Conservation (phyloP, 2,797 vertebrate genomes). For the Semotilus atromaculatus region DNA sequence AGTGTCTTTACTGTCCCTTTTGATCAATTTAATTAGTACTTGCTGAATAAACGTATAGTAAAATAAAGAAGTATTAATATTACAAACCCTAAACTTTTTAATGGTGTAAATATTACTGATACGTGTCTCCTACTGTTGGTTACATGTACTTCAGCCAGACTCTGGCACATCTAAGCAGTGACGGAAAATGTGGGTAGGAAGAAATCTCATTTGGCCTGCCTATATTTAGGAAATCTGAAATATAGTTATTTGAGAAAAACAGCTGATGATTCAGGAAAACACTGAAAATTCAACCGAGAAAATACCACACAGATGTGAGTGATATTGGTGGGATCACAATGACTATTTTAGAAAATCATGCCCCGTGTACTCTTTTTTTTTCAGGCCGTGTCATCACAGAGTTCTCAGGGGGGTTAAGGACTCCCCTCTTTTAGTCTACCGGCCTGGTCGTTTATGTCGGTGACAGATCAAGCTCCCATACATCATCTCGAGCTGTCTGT, state of each 20-base stretch:
- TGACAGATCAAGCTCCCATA: slow-evolving; percentile 61
- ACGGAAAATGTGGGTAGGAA: not conserved
- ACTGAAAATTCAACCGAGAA: slow-evolving; percentile 1
- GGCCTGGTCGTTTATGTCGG: slow-evolving; percentile 59
- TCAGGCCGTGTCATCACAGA: not conserved
- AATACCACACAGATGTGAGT: slow-evolving; percentile 32
- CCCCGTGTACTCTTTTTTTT: not conserved
- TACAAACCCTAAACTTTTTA: not conserved
- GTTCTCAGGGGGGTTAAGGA: not conserved
- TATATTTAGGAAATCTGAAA: slow-evolving; percentile 30
- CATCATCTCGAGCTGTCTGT: slow-evolving; percentile 61
- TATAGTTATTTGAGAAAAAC: slow-evolving; percentile 43
- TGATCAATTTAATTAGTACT: not conserved
- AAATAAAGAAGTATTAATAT: not conserved
- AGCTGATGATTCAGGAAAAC: slow-evolving; percentile 29
- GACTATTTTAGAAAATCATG: not conserved
- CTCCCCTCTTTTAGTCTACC: slow-evolving; percentile 25
- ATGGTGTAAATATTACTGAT: not conserved
- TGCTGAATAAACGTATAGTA: not conserved
- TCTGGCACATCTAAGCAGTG: slow-evolving; percentile 5
- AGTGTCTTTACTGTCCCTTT: not conserved
- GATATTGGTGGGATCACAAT: not conserved
- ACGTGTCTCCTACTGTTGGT: not conserved
- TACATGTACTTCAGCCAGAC: slow-evolving; percentile 12
- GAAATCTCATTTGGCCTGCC: not conserved